These are phyloP conservation scores for Bos javanicus DNA, from an alignment of 2,113 vertebrate species.

Conservation along the genomic window DNA sequence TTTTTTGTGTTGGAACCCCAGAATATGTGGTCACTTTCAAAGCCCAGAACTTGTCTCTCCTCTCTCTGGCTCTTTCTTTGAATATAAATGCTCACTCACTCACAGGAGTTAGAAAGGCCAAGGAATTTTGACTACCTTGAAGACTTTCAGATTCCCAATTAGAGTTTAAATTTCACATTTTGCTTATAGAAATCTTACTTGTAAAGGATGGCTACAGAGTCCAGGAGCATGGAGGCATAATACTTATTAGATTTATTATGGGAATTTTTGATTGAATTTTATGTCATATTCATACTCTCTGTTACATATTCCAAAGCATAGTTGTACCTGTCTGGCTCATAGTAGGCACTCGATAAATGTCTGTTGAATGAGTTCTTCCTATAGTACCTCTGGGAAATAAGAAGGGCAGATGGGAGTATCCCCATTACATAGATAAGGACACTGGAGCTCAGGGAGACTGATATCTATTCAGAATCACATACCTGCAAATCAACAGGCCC, in stretches of 20 bases:
- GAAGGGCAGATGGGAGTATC: neutral
- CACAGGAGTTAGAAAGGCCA: neutral
- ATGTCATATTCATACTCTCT: neutral
- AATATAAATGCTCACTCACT: neutral
- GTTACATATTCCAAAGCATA: neutral
- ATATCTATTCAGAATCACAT: neutral
- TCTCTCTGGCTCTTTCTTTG: neutral
- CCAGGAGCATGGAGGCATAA: neutral
- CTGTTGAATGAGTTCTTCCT: neutral
- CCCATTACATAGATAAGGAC: neutral
- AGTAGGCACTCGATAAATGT: neutral
- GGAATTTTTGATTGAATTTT: neutral
- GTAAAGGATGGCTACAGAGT: neutral
- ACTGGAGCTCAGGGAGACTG: neutral
- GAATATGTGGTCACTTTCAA: no score
- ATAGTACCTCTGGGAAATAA: neutral
- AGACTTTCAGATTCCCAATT: neutral
- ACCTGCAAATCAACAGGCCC: neutral
- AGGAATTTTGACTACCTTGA: neutral
- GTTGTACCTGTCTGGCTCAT: neutral
- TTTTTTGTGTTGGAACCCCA: no score
- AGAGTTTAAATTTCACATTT: neutral
- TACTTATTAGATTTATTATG: neutral
- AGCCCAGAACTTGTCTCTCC: neutral
- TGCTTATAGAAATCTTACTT: neutral